Conservation (phyloP, 2,113 vertebrate genomes). For the Triplophysa tibetana region DNA sequence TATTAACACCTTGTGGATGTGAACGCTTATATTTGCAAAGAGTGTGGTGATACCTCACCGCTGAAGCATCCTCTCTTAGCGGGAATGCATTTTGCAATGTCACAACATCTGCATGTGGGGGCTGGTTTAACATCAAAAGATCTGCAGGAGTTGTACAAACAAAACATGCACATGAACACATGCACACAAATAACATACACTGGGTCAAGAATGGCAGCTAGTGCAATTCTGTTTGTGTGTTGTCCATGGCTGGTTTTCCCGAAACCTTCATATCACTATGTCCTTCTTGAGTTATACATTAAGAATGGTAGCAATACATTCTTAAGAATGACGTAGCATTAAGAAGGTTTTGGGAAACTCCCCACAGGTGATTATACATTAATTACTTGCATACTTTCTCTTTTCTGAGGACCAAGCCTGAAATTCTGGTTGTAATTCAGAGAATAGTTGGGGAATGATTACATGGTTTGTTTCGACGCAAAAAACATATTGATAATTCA, state of each 20-base stretch:
- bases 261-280: too few relatives aligned
- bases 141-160: background rate
- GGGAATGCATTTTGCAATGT: constrained; percentile 53
- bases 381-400: too few relatives aligned
- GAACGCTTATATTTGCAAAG: constrained; percentile 24
- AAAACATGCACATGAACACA: constrained; percentile 21
- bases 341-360: too few relatives aligned
- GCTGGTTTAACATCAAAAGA: constrained; percentile 8
- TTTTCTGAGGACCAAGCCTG: too few relatives aligned
- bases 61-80: constrained; percentile 49
- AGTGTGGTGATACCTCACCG: constrained; percentile 51
- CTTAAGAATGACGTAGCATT: too few relatives aligned
- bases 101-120: constrained; percentile 44
- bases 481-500: too few relatives aligned
- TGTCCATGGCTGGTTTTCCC: background rate
- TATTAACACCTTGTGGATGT: constrained; percentile 7
- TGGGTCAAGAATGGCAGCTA: constrained; percentile 9
- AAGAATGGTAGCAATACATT: too few relatives aligned
- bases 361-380: background rate
- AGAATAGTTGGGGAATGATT: too few relatives aligned
- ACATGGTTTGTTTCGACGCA: too few relatives aligned
- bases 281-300: too few relatives aligned
- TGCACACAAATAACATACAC: background rate
- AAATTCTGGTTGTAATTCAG: too few relatives aligned
- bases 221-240: background rate